Evolutionary conservation across 2,888 invertebrate species (phyloP).

Genomic region (Tethea ocularis): DNA sequence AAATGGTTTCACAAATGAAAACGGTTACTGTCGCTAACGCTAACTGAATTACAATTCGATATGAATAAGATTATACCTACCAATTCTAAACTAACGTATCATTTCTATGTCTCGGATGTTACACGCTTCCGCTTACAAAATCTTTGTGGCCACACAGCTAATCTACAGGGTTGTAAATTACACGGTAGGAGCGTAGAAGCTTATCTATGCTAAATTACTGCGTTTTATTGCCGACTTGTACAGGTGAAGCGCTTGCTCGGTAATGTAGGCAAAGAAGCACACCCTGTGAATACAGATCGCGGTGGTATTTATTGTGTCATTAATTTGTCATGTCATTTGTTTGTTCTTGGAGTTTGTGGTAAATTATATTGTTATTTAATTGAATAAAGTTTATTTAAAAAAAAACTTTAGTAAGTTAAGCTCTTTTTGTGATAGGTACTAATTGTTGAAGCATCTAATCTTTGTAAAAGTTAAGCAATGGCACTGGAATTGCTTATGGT

Average conservation of each 20-base stretch:
- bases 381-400: neutral
- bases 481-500: no score
- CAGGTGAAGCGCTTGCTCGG: conserved; percentile 37
- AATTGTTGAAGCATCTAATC: no score
- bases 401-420: no score
- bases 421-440: no score
- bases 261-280: neutral
- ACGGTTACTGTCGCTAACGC: no score
- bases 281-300: conserved; percentile 1
- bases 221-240: conserved; percentile 35
- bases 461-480: no score
- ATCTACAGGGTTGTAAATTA: conserved; percentile 49
- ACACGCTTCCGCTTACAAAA: neutral
- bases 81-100: neutral
- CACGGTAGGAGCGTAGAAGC: conserved; percentile 35
- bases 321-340: neutral
- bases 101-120: neutral
- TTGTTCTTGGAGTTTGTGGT: neutral
- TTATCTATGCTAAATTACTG: conserved; percentile 58
- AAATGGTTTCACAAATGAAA: no score
- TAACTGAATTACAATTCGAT: neutral
- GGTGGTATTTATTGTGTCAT: neutral
- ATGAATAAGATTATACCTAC: no score
- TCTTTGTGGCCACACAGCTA: conserved; percentile 27
- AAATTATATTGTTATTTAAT: neutral